phyloP scores from a whole-genome alignment of 2,113 vertebrate genomes.

The Syngnathus floridae region DNA sequence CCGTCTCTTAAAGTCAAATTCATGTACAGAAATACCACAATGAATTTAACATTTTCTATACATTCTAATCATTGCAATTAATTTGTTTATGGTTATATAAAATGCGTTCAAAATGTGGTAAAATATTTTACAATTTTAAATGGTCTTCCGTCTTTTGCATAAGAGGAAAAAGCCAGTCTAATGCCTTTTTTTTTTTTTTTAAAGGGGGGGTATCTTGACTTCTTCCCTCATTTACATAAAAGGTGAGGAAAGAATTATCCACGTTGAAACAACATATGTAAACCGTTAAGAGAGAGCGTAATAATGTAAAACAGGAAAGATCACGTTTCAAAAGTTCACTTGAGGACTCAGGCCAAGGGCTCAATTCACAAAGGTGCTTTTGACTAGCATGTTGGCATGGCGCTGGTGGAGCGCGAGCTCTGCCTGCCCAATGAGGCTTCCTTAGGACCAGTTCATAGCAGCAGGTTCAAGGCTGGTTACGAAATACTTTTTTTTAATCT shows the following conservation, averaged over 20 bases:
- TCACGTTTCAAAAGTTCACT: constrained; percentile 26
- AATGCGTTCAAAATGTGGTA: background rate
- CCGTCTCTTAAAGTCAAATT: no score
- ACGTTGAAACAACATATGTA: background rate
- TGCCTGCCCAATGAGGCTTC: constrained; percentile 38
- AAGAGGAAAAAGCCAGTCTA: background rate
- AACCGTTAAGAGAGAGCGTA: background rate
- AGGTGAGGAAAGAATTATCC: background rate
- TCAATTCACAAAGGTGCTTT: constrained; percentile 52
- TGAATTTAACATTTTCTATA: no score
- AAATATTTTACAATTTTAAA: background rate
- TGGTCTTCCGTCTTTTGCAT: background rate
- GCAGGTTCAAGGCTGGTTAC: constrained; percentile 33
- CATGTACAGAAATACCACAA: no score
- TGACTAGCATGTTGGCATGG: constrained; percentile 39
- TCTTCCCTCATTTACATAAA: background rate
- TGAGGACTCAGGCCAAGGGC: constrained; percentile 21
- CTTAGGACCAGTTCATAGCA: constrained; percentile 35
- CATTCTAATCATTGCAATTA: no score
- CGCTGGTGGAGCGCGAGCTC: constrained; percentile 23
- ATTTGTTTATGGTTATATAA: no score
- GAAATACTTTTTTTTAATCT: constrained; percentile 3
- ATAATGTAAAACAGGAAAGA: constrained; percentile 2
- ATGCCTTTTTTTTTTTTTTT: background rate
- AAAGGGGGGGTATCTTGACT: background rate